Base-by-base conservation (phyloP, 2,888 invertebrate species). In the Philereme transversata region DNA sequence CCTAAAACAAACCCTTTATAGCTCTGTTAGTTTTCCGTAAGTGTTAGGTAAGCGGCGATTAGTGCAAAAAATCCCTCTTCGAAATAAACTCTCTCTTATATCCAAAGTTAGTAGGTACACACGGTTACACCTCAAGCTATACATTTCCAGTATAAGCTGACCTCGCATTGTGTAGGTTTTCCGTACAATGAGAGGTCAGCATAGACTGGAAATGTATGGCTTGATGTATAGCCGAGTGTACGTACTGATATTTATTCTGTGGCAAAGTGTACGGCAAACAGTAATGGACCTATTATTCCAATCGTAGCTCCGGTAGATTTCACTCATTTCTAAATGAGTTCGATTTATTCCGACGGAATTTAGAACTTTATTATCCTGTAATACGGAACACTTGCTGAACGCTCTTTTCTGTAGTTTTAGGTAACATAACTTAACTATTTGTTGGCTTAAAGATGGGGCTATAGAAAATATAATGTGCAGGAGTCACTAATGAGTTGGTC, bases 261-360 rank as follows among this genome's bases (percentile, higher is more conserved):
- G 62, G 36, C 52, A 61, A 63, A 66, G 67, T 63, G 65, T 55
- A 60, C 51, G 53, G 64, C 64, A 67, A 69, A 65, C 47, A 65
- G 60, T 67, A 67, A 69, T 66, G 61, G 60, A 55, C 43, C 60
- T 61, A 69, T 69, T 69, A 65, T 61, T 64, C 53, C 50, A 54
- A 65, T 64, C 50, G 64, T 38, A 51, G 62, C 48, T 62, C 63
- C 51, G 44, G 52, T 62, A 54, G 51, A 60, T 58, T 57, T 52
- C 58, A 45, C 44, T 50, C 36, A 48, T 52, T 58, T n/a, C 38
- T 48, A 45, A 57, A 57, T 54, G 46, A 62, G 52, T 45, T 57
- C 50, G 53, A 40, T 57, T 53, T 48, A 43, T 62, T 57, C 46
- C 36, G 41, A 43, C 47, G 35, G 51, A 5, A 38, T 48, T 41